Evolutionary conservation across 2,888 invertebrate genomes (phyloP).

Genomic region (Odontocerum albicorne): DNA sequence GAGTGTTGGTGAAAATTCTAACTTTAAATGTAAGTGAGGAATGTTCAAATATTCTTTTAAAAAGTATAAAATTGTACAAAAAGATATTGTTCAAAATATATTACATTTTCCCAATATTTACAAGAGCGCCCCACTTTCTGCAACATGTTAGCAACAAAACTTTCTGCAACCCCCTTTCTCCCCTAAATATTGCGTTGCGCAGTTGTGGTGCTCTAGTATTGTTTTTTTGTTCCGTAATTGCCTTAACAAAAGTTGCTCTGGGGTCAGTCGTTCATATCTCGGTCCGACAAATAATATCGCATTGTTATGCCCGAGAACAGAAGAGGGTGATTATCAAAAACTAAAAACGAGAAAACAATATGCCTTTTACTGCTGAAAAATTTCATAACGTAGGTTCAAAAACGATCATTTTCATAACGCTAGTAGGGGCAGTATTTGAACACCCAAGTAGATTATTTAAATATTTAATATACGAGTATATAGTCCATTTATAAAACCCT

Average conservation of each 20-base stretch:
- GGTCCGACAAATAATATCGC: constrained; percentile 19
- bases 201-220: constrained; percentile 32
- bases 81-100: too few species aligned
- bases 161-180: constrained; percentile 16
- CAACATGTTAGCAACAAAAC: too few species aligned
- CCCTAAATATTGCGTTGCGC: constrained; percentile 32
- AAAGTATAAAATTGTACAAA: too few species aligned
- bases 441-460: background rate
- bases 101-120: too few species aligned
- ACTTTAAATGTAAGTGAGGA: too few species aligned
- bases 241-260: constrained; percentile 34
- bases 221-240: constrained; percentile 35
- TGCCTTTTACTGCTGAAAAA: background rate
- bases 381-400: background rate
- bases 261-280: constrained; percentile 27
- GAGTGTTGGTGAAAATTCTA: too few species aligned
- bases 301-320: constrained; percentile 29
- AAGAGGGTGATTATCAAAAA: constrained; percentile 20
- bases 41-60: too few species aligned
- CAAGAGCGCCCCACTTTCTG: too few species aligned
- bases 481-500: too few species aligned
- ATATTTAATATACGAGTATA: background rate
- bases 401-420: background rate
- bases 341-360: constrained; percentile 7
- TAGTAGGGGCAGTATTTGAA: background rate